Percentiles rank a stretch among this genome's conserved stretches.
phyloP scores from a whole-genome alignment of 2,113 vertebrate genomes.

The Pungitius pungitius region DNA sequence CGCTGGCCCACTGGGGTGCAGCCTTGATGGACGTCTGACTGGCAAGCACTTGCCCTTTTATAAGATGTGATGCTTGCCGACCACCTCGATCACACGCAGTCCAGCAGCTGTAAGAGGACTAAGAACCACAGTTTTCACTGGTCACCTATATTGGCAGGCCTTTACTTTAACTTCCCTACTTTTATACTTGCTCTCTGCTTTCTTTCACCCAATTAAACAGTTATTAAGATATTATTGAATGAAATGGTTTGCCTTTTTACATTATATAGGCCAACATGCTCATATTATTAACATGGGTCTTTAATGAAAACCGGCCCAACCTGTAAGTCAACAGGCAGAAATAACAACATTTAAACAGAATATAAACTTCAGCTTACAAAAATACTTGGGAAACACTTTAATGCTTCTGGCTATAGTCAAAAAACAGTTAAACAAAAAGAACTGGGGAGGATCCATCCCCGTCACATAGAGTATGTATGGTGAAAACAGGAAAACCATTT shows the following conservation, averaged over 20 bases:
- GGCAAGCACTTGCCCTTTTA: conserved; percentile 76
- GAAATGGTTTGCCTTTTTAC: neutral
- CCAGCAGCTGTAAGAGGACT: conserved; percentile 35
- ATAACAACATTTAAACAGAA: neutral
- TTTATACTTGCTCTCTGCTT: neutral
- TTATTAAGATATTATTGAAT: neutral
- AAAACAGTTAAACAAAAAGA: neutral
- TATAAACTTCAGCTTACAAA: neutral
- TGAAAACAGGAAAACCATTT: neutral
- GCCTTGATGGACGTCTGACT: conserved; percentile 80
- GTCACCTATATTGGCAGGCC: conserved; percentile 25
- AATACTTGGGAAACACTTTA: neutral
- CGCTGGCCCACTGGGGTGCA: conserved; percentile 77
- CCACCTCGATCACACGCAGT: conserved; percentile 28
- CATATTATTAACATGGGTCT: too few relatives aligned
- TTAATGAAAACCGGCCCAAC: neutral
- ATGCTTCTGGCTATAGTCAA: neutral
- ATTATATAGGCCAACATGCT: neutral
- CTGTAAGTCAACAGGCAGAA: too few relatives aligned
- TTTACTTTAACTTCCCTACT: neutral
- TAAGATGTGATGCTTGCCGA: conserved; percentile 64
- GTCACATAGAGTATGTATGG: neutral
- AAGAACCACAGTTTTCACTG: conserved; percentile 21
- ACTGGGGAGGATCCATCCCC: neutral
- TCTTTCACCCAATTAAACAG: neutral